phyloP scores from a whole-genome alignment of 2,113 vertebrate species.

The Eleginops maclovinus region DNA sequence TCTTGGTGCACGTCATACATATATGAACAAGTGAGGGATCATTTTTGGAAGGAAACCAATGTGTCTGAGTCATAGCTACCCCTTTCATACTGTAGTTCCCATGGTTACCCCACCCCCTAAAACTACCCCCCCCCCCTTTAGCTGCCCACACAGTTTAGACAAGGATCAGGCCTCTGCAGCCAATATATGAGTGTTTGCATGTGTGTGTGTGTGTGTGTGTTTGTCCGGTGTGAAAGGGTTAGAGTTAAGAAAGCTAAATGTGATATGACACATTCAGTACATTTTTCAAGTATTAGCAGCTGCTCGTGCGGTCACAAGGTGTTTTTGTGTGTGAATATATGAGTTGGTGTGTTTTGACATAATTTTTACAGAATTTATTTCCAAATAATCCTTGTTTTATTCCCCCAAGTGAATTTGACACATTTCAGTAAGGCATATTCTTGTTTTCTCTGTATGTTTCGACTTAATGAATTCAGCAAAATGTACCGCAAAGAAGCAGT shows the following conservation, averaged over 20 bases:
- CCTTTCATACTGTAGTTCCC: constrained; percentile 60
- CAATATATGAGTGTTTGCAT: neutral
- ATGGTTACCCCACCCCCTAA: constrained; percentile 65
- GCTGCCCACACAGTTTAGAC: constrained; percentile 45
- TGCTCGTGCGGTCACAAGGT: constrained; percentile 30
- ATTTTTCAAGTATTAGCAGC: constrained; percentile 47
- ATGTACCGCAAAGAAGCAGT: neutral
- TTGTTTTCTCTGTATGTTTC: too few relatives aligned
- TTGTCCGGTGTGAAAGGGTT: neutral
- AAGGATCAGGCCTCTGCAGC: constrained; percentile 33
- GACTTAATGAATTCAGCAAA: neutral
- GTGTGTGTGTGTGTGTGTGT: constrained; percentile 11
- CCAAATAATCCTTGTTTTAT: neutral
- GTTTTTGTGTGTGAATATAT: constrained; percentile 6
- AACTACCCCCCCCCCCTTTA: constrained; percentile 29
- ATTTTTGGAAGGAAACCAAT: constrained; percentile 20
- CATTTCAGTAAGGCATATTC: too few relatives aligned
- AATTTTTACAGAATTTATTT: neutral
- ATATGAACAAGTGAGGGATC: constrained; percentile 2
- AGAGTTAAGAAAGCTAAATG: constrained; percentile 16
- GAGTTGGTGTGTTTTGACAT: neutral
- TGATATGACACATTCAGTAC: constrained; percentile 32
- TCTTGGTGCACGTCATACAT: neutral
- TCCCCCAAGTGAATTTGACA: neutral
- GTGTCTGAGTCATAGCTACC: constrained; percentile 67